A percentile compares a stretch with the other conserved stretches of the same genome.
Conservation (phyloP, 2,113 vertebrate species). For the Seriola dumerili region DNA sequence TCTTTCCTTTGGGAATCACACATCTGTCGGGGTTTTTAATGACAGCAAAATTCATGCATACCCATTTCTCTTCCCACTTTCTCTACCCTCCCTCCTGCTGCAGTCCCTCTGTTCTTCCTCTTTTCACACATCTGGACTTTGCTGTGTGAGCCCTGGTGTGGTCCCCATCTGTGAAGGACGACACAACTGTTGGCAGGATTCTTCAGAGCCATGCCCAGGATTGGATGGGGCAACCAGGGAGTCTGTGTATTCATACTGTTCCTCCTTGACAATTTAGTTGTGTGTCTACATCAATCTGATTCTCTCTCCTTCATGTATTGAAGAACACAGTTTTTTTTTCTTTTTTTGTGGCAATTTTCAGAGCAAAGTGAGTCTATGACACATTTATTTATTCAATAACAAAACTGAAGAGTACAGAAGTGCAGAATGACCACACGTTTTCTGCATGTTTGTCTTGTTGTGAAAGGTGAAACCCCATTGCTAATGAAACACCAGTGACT, state of each 20-base stretch:
- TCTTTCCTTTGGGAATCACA: conserved; percentile 92
- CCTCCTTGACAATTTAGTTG: conserved; percentile 27
- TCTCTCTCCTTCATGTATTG: background rate
- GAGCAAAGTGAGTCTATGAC: background rate
- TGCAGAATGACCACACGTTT: background rate
- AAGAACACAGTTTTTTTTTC: background rate
- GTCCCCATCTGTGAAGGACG: conserved; percentile 81
- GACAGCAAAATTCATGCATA: conserved; percentile 89
- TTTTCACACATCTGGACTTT: conserved; percentile 85
- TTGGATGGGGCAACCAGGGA: conserved; percentile 34
- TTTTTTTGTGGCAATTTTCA: background rate
- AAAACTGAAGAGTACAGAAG: background rate
- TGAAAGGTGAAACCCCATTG: conserved; percentile 48
- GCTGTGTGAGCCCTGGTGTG: conserved; percentile 75
- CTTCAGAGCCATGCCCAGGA: conserved; percentile 34
- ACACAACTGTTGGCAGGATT: conserved; percentile 58
- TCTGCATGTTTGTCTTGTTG: conserved; percentile 36
- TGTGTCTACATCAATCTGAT: conserved; percentile 7
- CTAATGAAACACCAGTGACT: conserved; percentile 84
- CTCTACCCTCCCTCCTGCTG: conserved; percentile 54
- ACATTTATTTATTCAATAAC: background rate
- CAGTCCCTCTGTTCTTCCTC: conserved; percentile 75
- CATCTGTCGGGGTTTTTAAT: conserved; percentile 94
- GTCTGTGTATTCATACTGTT: conserved; percentile 12
- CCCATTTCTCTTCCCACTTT: conserved; percentile 78